Percentiles rank a stretch among this genome's conserved stretches.
phyloP scores from a whole-genome alignment of 1,140 invertebrate genomes.

The Heliothis subflexa region DNA sequence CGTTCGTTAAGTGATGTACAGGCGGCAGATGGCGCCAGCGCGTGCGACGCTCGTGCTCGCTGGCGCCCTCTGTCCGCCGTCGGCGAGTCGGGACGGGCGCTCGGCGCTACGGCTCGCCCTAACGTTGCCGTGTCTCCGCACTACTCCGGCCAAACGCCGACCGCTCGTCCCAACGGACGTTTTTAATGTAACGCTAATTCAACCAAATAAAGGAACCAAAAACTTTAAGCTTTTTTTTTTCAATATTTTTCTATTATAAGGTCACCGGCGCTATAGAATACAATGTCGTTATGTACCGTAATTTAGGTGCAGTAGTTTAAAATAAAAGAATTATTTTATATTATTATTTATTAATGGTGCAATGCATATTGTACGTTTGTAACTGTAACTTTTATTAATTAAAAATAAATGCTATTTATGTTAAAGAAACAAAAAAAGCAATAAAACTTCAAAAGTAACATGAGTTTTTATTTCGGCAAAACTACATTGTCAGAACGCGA shows the following conservation, averaged over 20 bases:
- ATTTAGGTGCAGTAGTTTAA: slow-evolving; percentile 76
- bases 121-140: slow-evolving; percentile 78
- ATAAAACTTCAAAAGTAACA: slow-evolving; percentile 82
- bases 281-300: slow-evolving; percentile 66
- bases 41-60: slow-evolving; percentile 32
- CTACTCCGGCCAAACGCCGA: slow-evolving; percentile 70
- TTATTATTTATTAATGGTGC: slow-evolving; percentile 84
- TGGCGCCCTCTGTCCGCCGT: slow-evolving; percentile 61
- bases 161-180: slow-evolving; percentile 73
- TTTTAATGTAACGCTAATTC: slow-evolving; percentile 78
- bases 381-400: slow-evolving; percentile 83
- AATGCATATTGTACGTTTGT: slow-evolving; percentile 83
- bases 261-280: slow-evolving; percentile 67
- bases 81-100: slow-evolving; percentile 72
- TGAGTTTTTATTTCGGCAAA: slow-evolving; percentile 68
- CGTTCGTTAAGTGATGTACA: slow-evolving; percentile 82
- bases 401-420: slow-evolving; percentile 86
- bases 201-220: slow-evolving; percentile 84
- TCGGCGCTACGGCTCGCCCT: slow-evolving; percentile 77
- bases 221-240: slow-evolving; percentile 78
- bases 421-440: slow-evolving; percentile 84
- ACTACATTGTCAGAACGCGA: too few species aligned
- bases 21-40: slow-evolving; percentile 64
- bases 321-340: slow-evolving; percentile 83
- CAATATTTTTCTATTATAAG: slow-evolving; percentile 77